Conservation (phyloP, 2,113 vertebrate genomes). For the Daboia siamensis region DNA sequence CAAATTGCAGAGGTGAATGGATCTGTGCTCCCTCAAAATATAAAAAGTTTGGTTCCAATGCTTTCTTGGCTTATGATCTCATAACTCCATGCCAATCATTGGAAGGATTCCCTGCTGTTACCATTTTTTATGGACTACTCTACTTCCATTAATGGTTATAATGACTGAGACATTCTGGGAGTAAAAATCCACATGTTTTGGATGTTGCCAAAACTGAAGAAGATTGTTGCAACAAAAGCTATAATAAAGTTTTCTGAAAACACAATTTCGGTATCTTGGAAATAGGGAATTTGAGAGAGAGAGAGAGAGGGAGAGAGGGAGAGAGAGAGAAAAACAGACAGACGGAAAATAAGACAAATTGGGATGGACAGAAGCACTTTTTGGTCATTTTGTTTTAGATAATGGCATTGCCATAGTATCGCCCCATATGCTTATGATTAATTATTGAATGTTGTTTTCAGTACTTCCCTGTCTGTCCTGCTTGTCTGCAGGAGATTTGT, state of each 20-base stretch:
- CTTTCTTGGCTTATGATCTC: background rate
- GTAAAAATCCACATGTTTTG: background rate
- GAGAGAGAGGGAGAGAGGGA: too few species aligned
- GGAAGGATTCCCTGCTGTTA: background rate
- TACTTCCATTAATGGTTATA: background rate
- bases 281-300: background rate
- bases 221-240: background rate
- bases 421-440: background rate
- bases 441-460: background rate
- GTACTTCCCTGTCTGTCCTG: background rate
- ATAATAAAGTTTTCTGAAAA: background rate
- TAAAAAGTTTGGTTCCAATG: background rate
- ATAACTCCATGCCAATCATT: background rate
- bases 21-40: background rate
- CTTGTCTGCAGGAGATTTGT: background rate
- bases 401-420: background rate
- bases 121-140: background rate
- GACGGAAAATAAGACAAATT: background rate
- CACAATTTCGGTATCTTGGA: background rate
- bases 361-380: background rate
- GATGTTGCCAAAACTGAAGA: background rate
- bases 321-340: too few species aligned
- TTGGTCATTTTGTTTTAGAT: background rate
- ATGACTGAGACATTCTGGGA: background rate
- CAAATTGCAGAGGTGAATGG: too few species aligned